These are phyloP conservation scores for Helicolenus hilgendorfi DNA, from an alignment of 2,797 vertebrate species.

Conservation along the genomic window DNA sequence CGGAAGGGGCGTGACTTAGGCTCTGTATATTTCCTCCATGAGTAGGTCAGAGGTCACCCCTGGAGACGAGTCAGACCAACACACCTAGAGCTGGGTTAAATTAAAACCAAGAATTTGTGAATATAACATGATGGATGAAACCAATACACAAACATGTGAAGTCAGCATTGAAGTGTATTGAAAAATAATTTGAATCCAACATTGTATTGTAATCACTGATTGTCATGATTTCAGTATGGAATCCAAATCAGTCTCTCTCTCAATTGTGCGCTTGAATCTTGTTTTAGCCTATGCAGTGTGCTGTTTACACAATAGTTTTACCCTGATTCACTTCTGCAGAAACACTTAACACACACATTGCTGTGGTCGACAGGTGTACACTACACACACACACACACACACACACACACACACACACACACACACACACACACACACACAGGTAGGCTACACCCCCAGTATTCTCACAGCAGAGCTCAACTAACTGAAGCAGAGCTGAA, in stretches of 20 bases:
- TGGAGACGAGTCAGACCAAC: not conserved
- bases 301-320: not conserved
- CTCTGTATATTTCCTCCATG: not conserved
- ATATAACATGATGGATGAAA: not conserved
- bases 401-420: not conserved
- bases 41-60: not conserved
- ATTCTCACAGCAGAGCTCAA: not conserved
- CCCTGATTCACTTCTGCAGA: conserved; percentile 30
- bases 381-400: not conserved
- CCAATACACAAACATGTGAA: not conserved
- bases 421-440: not conserved
- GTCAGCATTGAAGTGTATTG: not conserved
- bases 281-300: too few species aligned
- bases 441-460: not conserved
- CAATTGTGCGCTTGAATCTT: too few species aligned
- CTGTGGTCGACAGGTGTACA: conserved; percentile 1
- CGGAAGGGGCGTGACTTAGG: too few species aligned
- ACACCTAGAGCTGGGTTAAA: not conserved
- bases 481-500: not conserved
- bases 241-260: not conserved
- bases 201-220: not conserved
- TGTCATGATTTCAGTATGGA: not conserved
- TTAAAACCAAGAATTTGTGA: not conserved
- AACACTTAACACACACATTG: not conserved
- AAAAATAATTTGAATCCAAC: not conserved